Percentiles rank a stretch among this genome's conserved stretches.
These are phyloP conservation scores for Sebastes steindachneri DNA, from an alignment of 2,797 vertebrate genomes.

Conservation along the genomic window DNA sequence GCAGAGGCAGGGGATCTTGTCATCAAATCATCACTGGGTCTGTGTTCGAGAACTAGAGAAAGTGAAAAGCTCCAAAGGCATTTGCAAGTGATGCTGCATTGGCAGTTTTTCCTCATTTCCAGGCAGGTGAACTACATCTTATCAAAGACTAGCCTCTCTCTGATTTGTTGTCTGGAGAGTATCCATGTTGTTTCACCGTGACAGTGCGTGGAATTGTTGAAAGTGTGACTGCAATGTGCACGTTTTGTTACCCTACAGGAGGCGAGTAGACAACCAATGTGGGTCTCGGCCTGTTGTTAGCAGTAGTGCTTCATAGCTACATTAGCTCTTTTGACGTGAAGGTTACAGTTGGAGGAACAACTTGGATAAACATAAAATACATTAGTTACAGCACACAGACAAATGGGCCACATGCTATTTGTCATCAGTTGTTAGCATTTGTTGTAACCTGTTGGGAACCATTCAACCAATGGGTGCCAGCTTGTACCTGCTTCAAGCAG, in stretches of 20 bases:
- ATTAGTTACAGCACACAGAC: not conserved
- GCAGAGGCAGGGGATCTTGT: not conserved
- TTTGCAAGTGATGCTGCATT: slow-evolving; percentile 14
- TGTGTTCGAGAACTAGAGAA: slow-evolving; percentile 21
- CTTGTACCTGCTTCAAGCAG: not conserved
- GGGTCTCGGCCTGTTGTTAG: not conserved
- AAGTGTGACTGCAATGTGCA: slow-evolving; percentile 13
- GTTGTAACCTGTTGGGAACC: slow-evolving; percentile 18
- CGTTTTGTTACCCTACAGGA: slow-evolving; percentile 18
- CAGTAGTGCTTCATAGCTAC: not conserved
- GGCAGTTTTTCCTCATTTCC: slow-evolving; percentile 21
- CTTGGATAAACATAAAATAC: not conserved
- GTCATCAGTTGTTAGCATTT: slow-evolving; percentile 25
- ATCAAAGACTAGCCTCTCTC: slow-evolving; percentile 37
- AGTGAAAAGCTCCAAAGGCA: slow-evolving; percentile 10
- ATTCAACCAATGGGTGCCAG: not conserved
- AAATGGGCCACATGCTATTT: slow-evolving; percentile 18
- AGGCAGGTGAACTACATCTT: slow-evolving; percentile 52
- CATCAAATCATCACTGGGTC: not conserved
- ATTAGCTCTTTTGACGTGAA: not conserved
- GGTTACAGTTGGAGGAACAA: not conserved
- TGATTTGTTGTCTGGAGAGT: slow-evolving; percentile 28
- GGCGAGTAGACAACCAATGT: not conserved
- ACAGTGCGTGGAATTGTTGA: slow-evolving; percentile 17
- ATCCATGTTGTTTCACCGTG: slow-evolving; percentile 23